Conservation (phyloP, 2,797 vertebrate genomes). For the Pygocentrus nattereri region DNA sequence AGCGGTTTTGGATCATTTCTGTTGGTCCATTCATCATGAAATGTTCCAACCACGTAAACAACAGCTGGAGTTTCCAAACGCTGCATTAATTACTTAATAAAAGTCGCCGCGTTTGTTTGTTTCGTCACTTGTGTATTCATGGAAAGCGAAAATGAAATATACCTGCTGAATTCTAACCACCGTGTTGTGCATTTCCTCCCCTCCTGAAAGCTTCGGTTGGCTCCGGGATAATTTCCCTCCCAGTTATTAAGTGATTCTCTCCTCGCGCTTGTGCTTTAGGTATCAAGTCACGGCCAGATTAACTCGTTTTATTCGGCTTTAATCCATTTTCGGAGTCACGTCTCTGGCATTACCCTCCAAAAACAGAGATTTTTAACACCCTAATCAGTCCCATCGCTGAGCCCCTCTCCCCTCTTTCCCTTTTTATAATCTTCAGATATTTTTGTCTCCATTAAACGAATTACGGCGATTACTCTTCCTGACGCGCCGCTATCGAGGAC, state of each 20-base stretch:
- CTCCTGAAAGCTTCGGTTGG: too few relatives aligned
- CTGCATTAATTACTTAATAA: too few relatives aligned
- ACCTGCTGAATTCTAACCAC: too few relatives aligned
- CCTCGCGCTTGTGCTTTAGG: neutral
- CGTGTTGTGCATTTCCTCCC: too few relatives aligned
- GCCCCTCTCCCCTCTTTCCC: conserved; percentile 53
- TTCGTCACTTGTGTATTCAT: too few relatives aligned
- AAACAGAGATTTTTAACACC: neutral
- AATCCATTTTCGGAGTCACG: neutral
- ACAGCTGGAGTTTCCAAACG: too few relatives aligned
- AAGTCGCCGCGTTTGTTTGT: too few relatives aligned
- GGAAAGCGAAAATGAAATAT: too few relatives aligned
- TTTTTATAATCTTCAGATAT: conserved; percentile 77
- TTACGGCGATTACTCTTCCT: conserved; percentile 79
- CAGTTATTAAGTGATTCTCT: neutral
- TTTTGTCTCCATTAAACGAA: conserved; percentile 77
- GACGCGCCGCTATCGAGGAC: conserved; percentile 73
- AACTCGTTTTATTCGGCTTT: neutral
- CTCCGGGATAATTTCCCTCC: too few relatives aligned
- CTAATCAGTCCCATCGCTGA: neutral
- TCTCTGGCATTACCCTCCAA: neutral
- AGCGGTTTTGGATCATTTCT: too few relatives aligned
- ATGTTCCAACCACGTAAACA: too few relatives aligned
- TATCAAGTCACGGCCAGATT: neutral
- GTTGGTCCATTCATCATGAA: too few relatives aligned